Conservation (phyloP, 2,797 vertebrate genomes). For the Hoplostethus mediterraneus region DNA sequence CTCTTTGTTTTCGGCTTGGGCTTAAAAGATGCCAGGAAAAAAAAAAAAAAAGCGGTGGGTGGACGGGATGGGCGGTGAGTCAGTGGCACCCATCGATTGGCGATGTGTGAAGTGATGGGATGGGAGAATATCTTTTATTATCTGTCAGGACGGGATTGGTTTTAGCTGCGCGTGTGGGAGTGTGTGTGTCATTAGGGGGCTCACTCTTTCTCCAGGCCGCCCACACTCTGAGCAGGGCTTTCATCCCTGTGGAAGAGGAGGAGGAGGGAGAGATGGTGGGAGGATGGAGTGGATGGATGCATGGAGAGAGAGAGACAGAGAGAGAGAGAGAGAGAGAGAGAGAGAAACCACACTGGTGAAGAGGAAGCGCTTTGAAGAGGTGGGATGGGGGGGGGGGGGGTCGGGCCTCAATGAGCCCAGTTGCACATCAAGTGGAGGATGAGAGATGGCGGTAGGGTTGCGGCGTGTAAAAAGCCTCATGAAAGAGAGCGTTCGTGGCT, state of each 20-base stretch:
- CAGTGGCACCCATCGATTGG: constrained; percentile 58
- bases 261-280: constrained; percentile 30
- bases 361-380: constrained; percentile 12
- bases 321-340: constrained; percentile 13
- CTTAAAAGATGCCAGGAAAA: neutral
- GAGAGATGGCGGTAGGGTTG: neutral
- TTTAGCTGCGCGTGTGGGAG: constrained; percentile 54
- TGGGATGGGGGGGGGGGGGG: neutral
- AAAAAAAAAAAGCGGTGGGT: constrained; percentile 25
- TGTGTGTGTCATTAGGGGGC: constrained; percentile 71
- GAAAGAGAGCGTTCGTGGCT: neutral
- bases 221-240: constrained; percentile 62
- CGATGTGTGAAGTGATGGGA: constrained; percentile 50
- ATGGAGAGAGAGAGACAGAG: neutral
- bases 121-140: constrained; percentile 60
- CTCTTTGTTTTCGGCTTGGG: neutral
- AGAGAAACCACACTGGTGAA: neutral
- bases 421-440: constrained; percentile 16
- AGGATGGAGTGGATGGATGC: constrained; percentile 21
- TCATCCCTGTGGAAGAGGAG: constrained; percentile 62
- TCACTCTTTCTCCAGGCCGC: constrained; percentile 54
- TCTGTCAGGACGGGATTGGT: constrained; percentile 57
- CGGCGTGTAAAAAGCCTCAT: neutral
- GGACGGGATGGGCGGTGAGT: constrained; percentile 40
- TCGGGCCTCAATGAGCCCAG: constrained; percentile 2